Base-by-base conservation (phyloP, 2,888 invertebrate genomes). In the Oxytorus armatus region DNA sequence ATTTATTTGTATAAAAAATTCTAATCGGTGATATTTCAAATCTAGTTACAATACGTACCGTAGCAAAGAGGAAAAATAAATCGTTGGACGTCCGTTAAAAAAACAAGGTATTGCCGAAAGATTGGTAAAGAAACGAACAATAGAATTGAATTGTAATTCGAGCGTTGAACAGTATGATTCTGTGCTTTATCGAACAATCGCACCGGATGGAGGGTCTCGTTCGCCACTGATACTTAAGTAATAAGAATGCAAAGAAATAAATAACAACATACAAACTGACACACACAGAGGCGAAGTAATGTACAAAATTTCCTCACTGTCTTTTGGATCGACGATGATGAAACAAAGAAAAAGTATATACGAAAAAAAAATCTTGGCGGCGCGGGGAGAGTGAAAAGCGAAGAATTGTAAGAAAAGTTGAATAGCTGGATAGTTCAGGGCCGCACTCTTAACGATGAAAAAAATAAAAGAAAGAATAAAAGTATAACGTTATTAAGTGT, bases 401-500 rank as follows among this genome's bases (percentile, higher is more conserved):
- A 29, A 78, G 44, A 72, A 69, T 49, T 57, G 57, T 18, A 57
- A 65, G 68, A 61, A 81, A 66, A 79, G 69, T 57, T 59, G 63
- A 78, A 84, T 69, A 79, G 61, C 74, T 83, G 77, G 79, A 63
- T 70, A 73, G 69, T 82, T 76, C 83, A 83, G 84, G 83, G 66
- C 63, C 77, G 84, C 82, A 78, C 82, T 83, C 79, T 68, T 74
- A 83, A 59, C 76, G 73, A 77, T 80, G 80, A 79, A 81, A 81
- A 55, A 68, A 18, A 77, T 65, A 55, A 74, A 80, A 72, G 11
- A 74, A 77, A 70, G 74, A 76, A 70, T 47, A 51, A 77, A 79
- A 76, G 57, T 77, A 73, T 80, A 81, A 63, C 75, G 76, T 82
- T 79, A 82, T 91, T 89, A 92, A 92, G 90, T 92, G 92, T 92